These are phyloP conservation scores for Clivina fossor DNA, from an alignment of 2,888 invertebrate species.

Conservation along the genomic window DNA sequence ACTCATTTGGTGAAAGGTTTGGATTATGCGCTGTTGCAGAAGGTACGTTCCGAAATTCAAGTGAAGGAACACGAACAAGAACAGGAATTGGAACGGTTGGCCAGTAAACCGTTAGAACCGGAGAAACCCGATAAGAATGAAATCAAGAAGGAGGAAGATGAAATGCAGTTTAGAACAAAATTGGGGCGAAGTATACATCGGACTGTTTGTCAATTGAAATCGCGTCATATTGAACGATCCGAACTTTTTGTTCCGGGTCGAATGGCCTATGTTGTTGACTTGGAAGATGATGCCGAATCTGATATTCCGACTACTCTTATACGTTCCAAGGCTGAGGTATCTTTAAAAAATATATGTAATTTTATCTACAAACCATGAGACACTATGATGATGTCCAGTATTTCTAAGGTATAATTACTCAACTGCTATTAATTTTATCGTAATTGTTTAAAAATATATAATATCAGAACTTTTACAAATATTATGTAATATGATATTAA, in stretches of 20 bases:
- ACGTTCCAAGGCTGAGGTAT: slow-evolving; percentile 85
- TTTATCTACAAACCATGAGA: too few relatives aligned
- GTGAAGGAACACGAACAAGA: slow-evolving; percentile 81
- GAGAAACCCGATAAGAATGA: slow-evolving; percentile 52
- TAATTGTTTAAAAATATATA: too few relatives aligned
- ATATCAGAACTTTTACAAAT: too few relatives aligned
- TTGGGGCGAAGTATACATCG: slow-evolving; percentile 77
- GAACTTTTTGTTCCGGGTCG: slow-evolving; percentile 93
- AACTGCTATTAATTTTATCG: too few relatives aligned
- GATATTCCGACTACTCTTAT: slow-evolving; percentile 97
- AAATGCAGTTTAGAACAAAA: slow-evolving; percentile 79
- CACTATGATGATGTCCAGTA: too few relatives aligned
- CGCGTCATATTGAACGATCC: slow-evolving; percentile 75
- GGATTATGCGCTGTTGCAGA: slow-evolving; percentile 88
- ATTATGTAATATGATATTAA: too few relatives aligned
- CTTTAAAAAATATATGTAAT: too few relatives aligned
- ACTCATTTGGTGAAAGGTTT: slow-evolving; percentile 98
- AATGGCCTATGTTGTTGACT: slow-evolving; percentile 97
- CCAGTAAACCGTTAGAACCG: slow-evolving; percentile 58
- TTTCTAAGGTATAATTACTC: too few relatives aligned
- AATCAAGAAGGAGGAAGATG: slow-evolving; percentile 68
- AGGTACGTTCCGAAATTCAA: slow-evolving; percentile 90
- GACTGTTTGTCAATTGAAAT: slow-evolving; percentile 67
- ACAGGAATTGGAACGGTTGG: slow-evolving; percentile 75
- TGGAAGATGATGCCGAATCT: slow-evolving; percentile 81